phyloP scores from a whole-genome alignment of 64 coral and sea anemone species.

The Pocillopora damicornis region DNA sequence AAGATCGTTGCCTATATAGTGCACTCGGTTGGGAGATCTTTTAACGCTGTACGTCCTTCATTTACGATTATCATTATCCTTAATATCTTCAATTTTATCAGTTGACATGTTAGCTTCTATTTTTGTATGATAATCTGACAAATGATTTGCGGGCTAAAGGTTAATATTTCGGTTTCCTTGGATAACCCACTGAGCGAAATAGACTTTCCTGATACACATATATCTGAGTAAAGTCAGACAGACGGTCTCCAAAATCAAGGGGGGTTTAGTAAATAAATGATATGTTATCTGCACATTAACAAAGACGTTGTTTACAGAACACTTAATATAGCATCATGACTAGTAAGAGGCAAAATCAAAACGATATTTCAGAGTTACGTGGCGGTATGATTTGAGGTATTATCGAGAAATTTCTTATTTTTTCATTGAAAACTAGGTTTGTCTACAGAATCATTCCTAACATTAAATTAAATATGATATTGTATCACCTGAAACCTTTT shows the following conservation, averaged over 20 bases:
- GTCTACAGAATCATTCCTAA: too few species aligned
- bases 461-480: too few species aligned
- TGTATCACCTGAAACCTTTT: too few species aligned
- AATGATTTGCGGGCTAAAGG: not conserved
- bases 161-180: not conserved
- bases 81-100: not conserved
- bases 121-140: not conserved
- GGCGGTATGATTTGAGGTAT: too few species aligned
- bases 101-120: not conserved
- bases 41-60: too few species aligned
- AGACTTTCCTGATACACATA: not conserved
- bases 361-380: too few species aligned
- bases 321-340: not conserved
- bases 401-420: too few species aligned
- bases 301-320: not conserved
- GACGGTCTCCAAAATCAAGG: not conserved
- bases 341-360: too few species aligned
- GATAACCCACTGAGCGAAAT: not conserved
- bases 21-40: too few species aligned
- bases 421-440: too few species aligned
- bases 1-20: too few species aligned
- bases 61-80: too few species aligned
- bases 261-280: not conserved
- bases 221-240: not conserved
- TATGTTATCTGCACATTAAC: not conserved